Conservation (phyloP, 92 coral and sea anemone genomes). For the Porites evermanni region DNA sequence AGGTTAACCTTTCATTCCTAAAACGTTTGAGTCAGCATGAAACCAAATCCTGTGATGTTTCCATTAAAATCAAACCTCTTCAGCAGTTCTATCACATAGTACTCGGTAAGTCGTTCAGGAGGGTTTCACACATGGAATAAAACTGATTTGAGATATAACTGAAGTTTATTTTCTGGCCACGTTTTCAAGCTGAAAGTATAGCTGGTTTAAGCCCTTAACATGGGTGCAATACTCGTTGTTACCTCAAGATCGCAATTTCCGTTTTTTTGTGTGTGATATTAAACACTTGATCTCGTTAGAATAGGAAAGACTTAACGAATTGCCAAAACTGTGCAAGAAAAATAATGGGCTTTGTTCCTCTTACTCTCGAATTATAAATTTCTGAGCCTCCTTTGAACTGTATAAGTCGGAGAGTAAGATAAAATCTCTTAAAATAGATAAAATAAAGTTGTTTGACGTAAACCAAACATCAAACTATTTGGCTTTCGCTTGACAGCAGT, state of each 20-base stretch:
- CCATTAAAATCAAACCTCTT: too few species aligned
- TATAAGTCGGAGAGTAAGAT: neutral
- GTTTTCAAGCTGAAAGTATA: too few species aligned
- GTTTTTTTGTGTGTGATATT: neutral
- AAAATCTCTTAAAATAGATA: slow-evolving; percentile 6
- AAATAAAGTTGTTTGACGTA: neutral
- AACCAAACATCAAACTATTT: neutral
- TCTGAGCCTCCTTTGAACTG: neutral
- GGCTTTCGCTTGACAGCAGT: slow-evolving; percentile 11
- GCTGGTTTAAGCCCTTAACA: too few species aligned
- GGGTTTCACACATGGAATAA: too few species aligned
- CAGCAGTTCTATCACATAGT: too few species aligned
- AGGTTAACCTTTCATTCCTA: too few species aligned
- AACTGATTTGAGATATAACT: too few species aligned
- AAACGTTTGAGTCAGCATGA: too few species aligned
- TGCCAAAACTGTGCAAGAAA: slow-evolving; percentile 1
- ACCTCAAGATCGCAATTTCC: slow-evolving; percentile 38
- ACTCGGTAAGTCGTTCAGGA: too few species aligned
- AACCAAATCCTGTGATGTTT: too few species aligned
- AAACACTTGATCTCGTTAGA: slow-evolving; percentile 26
- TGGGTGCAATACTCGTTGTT: slow-evolving; percentile 26
- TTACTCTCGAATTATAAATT: neutral
- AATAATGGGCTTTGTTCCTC: neutral
- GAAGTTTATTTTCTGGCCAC: too few species aligned
- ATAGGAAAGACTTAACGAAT: slow-evolving; percentile 1